Evolutionary conservation across 2,113 vertebrate species (phyloP).

Genomic region (Donacobius atricapilla): DNA sequence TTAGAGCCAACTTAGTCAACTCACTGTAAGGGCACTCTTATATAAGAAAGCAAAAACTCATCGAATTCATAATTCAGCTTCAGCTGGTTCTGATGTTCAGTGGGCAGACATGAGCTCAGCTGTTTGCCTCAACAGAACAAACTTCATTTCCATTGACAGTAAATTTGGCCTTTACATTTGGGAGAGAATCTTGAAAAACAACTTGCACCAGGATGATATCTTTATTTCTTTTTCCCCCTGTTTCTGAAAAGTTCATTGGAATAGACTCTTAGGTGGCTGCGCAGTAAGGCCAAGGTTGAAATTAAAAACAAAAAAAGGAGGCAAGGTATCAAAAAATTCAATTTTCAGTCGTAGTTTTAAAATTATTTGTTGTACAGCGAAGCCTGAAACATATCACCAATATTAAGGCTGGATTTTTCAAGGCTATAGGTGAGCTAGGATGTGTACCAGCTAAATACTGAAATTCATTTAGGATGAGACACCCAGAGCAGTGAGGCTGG

Average conservation of each 20-base stretch:
- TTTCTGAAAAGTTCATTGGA: neutral
- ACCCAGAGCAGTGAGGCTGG: neutral
- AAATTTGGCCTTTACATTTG: neutral
- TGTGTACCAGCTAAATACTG: neutral
- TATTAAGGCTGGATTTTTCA: neutral
- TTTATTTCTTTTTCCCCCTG: rapidly evolving
- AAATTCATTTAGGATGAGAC: neutral
- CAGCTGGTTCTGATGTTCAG: neutral
- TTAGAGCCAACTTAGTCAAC: neutral
- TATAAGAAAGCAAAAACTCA: neutral
- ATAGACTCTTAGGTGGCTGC: neutral
- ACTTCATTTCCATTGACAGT: neutral
- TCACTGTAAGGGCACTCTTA: neutral
- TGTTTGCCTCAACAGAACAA: neutral
- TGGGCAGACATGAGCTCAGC: neutral
- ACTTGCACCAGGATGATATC: neutral
- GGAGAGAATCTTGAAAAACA: conserved; percentile 18
- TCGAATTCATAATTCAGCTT: neutral
- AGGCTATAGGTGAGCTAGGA: neutral
- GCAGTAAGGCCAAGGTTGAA: neutral
- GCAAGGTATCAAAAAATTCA: neutral
- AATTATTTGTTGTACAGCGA: neutral
- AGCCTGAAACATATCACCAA: neutral
- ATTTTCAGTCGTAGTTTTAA: neutral
- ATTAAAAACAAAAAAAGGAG: neutral